These are phyloP conservation scores for Pseudorhombus dupliciocellatus DNA, from an alignment of 2,113 vertebrate species.

Conservation along the genomic window DNA sequence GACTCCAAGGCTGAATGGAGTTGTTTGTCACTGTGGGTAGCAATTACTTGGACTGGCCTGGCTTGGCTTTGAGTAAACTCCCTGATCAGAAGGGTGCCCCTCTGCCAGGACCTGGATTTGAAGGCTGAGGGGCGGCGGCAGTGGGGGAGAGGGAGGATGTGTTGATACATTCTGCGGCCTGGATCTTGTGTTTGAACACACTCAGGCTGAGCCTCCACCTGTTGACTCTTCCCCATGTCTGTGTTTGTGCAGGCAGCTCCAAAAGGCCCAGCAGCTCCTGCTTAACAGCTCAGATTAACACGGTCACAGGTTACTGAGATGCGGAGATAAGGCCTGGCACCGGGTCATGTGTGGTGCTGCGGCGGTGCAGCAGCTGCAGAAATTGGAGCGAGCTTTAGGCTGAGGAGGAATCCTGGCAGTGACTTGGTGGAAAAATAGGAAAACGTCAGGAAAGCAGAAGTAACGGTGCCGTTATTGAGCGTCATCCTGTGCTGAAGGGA, in stretches of 20 bases:
- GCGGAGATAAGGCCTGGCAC: conserved; percentile 48
- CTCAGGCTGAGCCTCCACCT: conserved; percentile 60
- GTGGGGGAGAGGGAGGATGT: not conserved
- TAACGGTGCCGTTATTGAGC: conserved; percentile 12
- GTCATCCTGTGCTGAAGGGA: not conserved
- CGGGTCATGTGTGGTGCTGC: conserved; percentile 12
- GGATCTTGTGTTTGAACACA: conserved; percentile 63
- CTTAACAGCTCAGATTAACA: conserved; percentile 35
- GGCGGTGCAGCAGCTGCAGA: conserved; percentile 53
- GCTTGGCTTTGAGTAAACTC: conserved; percentile 68
- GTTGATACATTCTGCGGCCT: conserved; percentile 59
- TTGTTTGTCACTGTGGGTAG: conserved; percentile 73
- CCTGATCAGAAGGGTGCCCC: conserved; percentile 65
- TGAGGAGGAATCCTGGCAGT: conserved; percentile 37
- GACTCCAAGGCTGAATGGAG: conserved; percentile 71
- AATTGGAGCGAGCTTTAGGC: conserved; percentile 43
- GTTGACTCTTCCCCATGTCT: conserved; percentile 53
- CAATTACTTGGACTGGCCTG: conserved; percentile 61
- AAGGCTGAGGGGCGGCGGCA: not conserved
- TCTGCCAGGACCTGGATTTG: conserved; percentile 38
- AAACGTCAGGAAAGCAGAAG: too few species aligned
- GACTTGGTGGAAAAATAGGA: conserved; percentile 2
- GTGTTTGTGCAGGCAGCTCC: conserved; percentile 63
- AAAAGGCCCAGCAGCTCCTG: conserved; percentile 34
- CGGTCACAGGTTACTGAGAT: conserved; percentile 49